These are phyloP conservation scores for Sesia bembeciformis DNA, from an alignment of 2,888 invertebrate species.

Conservation along the genomic window DNA sequence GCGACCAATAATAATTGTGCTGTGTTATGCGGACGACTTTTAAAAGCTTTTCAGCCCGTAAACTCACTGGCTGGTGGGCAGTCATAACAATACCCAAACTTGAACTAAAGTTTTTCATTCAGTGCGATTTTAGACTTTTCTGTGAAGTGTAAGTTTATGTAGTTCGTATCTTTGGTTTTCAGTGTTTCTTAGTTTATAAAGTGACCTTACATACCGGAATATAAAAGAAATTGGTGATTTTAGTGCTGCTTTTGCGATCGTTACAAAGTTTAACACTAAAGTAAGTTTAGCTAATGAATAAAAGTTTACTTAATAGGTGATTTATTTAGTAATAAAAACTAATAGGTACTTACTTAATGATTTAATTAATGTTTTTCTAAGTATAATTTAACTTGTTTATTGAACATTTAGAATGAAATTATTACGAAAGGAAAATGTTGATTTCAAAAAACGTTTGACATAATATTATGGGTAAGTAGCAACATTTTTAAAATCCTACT, in stretches of 20 bases:
- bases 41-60: slow-evolving; percentile 23
- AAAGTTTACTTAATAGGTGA: too few species aligned
- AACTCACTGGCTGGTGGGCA: slow-evolving; percentile 16
- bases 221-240: background rate
- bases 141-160: slow-evolving; percentile 51
- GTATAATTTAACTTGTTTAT: too few species aligned
- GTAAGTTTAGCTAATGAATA: too few species aligned
- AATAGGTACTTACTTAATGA: too few species aligned
- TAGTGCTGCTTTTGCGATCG: background rate
- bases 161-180: slow-evolving; percentile 29
- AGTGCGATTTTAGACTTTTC: slow-evolving; percentile 17
- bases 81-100: slow-evolving; percentile 1
- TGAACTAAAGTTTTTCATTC: slow-evolving; percentile 6
- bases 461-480: too few species aligned
- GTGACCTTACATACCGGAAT: slow-evolving; percentile 33
- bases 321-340: too few species aligned
- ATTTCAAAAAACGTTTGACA: too few species aligned
- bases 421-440: too few species aligned
- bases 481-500: too few species aligned
- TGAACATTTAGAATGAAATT: too few species aligned
- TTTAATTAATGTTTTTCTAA: too few species aligned
- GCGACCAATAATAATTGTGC: slow-evolving; percentile 50
- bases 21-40: slow-evolving; percentile 37
- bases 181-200: slow-evolving; percentile 24
- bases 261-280: background rate